Evolutionary conservation across 2,888 invertebrate genomes (phyloP).

Genomic region (Pilophorus perplexus): DNA sequence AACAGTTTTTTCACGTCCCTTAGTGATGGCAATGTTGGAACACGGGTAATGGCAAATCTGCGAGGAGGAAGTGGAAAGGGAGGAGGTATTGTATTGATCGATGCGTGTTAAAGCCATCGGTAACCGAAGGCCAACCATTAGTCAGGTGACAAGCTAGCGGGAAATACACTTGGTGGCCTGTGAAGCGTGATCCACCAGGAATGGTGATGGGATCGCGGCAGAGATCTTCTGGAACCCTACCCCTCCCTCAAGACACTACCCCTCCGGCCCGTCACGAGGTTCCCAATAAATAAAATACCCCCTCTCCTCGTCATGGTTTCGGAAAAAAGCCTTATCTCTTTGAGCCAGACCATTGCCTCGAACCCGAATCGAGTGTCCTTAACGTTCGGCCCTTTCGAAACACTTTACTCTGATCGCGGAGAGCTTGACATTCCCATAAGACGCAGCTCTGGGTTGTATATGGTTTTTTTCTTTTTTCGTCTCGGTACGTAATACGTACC

Average conservation of each 20-base stretch:
- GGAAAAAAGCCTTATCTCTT: slow-evolving; percentile 11
- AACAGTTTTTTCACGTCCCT: too few species aligned
- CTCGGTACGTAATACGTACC: too few species aligned
- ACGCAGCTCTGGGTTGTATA: too few species aligned
- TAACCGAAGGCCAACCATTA: slow-evolving; percentile 34
- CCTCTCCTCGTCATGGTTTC: neutral
- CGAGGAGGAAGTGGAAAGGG: too few species aligned
- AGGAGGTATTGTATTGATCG: slow-evolving; percentile 36
- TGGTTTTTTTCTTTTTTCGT: too few species aligned
- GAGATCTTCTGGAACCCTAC: neutral
- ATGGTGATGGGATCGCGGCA: slow-evolving; percentile 19
- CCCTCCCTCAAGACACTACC: neutral
- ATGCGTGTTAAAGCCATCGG: slow-evolving; percentile 23
- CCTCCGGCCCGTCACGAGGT: neutral
- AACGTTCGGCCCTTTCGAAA: too few species aligned
- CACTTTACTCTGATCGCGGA: too few species aligned
- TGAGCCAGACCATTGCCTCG: slow-evolving; percentile 29
- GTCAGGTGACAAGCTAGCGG: slow-evolving; percentile 38
- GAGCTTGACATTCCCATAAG: too few species aligned
- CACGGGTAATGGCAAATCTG: too few species aligned
- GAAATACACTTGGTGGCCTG: slow-evolving; percentile 38
- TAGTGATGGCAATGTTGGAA: too few species aligned
- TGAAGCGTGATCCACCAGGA: slow-evolving; percentile 28
- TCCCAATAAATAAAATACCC: slow-evolving; percentile 35
- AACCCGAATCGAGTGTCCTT: neutral